phyloP scores from a whole-genome alignment of 2,113 vertebrate genomes.

The Campylorhamphus procurvoides region DNA sequence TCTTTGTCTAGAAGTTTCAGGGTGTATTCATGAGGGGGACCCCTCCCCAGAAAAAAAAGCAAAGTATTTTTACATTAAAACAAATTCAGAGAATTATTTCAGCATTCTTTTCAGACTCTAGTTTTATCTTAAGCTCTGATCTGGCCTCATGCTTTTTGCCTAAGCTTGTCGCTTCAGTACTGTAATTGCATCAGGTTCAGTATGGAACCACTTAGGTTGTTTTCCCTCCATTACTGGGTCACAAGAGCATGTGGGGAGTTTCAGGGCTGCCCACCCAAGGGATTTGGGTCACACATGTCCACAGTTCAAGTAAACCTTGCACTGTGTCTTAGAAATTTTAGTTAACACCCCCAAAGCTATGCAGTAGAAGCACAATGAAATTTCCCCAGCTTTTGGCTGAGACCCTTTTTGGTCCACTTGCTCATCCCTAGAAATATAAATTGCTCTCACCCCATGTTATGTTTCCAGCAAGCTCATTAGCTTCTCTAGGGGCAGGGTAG shows the following conservation, averaged over 20 bases:
- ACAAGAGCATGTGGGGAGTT: background rate
- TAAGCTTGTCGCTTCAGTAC: background rate
- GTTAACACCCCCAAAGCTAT: background rate
- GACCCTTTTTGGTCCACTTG: background rate
- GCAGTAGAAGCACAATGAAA: background rate
- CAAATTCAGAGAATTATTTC: background rate
- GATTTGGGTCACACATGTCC: background rate
- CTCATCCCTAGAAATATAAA: background rate
- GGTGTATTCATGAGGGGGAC: background rate
- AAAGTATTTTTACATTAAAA: background rate
- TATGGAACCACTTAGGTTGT: background rate
- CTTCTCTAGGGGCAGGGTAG: background rate
- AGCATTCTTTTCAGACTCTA: background rate
- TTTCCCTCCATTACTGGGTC: background rate
- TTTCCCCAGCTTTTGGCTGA: background rate
- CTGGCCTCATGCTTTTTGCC: background rate
- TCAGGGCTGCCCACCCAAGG: background rate
- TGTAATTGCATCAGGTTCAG: no score
- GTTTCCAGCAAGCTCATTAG: background rate
- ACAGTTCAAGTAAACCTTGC: background rate
- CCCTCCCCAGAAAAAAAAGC: fast-evolving
- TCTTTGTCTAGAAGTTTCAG: background rate
- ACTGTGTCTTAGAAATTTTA: background rate
- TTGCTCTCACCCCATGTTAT: background rate
- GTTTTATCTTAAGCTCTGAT: background rate